Evolutionary conservation across 2,113 vertebrate genomes (phyloP), one percentile per base, ranked within the genome.

Genomic region (Phaethon lepturus): DNA sequence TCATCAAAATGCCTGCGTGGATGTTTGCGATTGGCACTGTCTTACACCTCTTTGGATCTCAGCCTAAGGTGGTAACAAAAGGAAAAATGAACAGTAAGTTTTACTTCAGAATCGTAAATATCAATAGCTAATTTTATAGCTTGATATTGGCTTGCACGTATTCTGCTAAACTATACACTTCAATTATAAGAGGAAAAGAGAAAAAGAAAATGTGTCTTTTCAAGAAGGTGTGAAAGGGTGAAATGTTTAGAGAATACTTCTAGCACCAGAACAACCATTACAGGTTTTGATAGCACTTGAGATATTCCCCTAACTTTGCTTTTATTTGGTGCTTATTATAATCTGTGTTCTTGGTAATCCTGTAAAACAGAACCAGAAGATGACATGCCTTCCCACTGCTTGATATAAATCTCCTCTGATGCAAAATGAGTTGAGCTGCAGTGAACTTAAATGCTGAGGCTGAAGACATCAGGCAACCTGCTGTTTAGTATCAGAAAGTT

Each of bases 341-440:
- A 95, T 93, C 95, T 91, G 38, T 95, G 75, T 95, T 98, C 86
- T 94, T 98, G 95, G 79, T 98, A 98, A 98, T 98, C 98, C 89
- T 90, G 58, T 93, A 92, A 97, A 98, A 97, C 96, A 98, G 97
- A 98, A 92, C 62, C 96, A 96, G 95, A 96, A 94, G 96, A 97
- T 97, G 98, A 97, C 64, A 71, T 95, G 95, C 95, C 94, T 98
- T 98, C 97, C 98, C 94, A 98, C 95, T 98, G 97, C 96, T 98
- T 98, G 97, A 98, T 98, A 96, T 98, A 98, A 98, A 98, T 98
- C 96, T 97, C 85, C 94, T 94, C 96, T 98, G 97, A 98, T 98
- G 97, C 25, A 93, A 98, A 98, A 96, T 97, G 90, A 97, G 95
- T 97, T 96, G 96, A 98, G 96, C 96, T 84, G 86, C 95, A 97